Evolutionary conservation across 2,113 vertebrate genomes (phyloP).

Genomic region (Sterrhoptilus dennistouni): DNA sequence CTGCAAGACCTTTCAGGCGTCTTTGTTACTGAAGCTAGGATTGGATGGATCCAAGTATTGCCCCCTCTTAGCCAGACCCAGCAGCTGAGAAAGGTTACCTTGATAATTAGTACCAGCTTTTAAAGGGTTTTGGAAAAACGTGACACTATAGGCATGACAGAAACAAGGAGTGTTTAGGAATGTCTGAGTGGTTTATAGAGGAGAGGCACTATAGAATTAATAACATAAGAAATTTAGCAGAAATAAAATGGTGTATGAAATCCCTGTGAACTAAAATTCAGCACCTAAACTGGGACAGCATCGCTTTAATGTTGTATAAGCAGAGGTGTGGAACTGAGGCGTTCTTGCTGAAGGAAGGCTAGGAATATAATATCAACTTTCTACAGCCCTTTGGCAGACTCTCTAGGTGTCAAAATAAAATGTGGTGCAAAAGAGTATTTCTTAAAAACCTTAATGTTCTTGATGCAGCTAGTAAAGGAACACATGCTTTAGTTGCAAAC

Average conservation of each 20-base stretch:
- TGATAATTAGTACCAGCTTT: neutral
- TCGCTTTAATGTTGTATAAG: neutral
- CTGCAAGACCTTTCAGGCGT: neutral
- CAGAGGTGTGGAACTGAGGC: neutral
- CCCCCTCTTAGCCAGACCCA: neutral
- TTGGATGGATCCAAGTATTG: neutral
- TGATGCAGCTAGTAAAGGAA: neutral
- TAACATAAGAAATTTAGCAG: neutral
- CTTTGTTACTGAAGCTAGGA: neutral
- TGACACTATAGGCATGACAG: neutral
- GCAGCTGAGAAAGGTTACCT: neutral
- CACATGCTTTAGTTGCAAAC: neutral
- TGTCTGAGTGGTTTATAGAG: neutral
- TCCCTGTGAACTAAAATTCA: neutral
- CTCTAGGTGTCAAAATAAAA: neutral
- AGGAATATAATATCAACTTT: neutral
- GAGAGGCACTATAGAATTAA: neutral
- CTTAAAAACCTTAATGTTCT: neutral
- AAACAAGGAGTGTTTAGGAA: neutral
- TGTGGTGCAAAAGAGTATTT: neutral
- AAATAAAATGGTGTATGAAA: neutral
- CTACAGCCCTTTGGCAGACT: neutral
- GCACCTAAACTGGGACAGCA: neutral
- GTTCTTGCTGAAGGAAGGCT: neutral
- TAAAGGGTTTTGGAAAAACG: neutral